Percentiles rank a stretch among this genome's conserved stretches.
Conservation (phyloP, 2,888 invertebrate genomes). For the Alloplasta piceator region DNA sequence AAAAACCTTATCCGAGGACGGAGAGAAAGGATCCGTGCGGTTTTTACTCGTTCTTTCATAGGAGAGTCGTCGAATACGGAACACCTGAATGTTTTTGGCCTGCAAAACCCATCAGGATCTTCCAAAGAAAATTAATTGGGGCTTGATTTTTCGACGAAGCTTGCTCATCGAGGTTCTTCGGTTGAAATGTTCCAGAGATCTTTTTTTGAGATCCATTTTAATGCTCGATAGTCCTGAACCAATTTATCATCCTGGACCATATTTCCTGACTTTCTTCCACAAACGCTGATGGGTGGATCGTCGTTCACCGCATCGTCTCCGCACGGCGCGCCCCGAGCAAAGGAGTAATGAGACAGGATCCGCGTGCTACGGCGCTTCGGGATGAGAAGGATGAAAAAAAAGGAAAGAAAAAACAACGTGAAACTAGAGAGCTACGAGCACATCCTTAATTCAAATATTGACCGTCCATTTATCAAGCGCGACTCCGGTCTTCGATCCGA, state of each 20-base stretch:
- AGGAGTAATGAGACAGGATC: constrained; percentile 61
- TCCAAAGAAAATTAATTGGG: too few relatives aligned
- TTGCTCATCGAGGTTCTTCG: too few relatives aligned
- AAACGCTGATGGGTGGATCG: too few relatives aligned
- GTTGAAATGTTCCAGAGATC: too few relatives aligned
- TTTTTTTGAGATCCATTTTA: too few relatives aligned
- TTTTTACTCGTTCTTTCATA: constrained; percentile 43
- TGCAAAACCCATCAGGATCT: too few relatives aligned
- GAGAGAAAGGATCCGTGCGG: constrained; percentile 34
- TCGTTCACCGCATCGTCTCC: constrained; percentile 43
- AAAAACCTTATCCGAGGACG: neutral
- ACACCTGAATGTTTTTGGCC: too few relatives aligned
- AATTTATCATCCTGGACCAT: too few relatives aligned
- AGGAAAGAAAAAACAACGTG: constrained; percentile 57
- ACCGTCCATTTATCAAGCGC: constrained; percentile 79
- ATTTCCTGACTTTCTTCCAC: too few relatives aligned
- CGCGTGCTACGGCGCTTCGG: constrained; percentile 40
- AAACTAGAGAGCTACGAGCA: constrained; percentile 41
- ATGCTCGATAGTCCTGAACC: too few relatives aligned
- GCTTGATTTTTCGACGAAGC: too few relatives aligned
- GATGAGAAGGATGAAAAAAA: constrained; percentile 54
- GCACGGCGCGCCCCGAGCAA: constrained; percentile 21
- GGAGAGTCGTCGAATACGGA: too few relatives aligned
- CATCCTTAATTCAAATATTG: constrained; percentile 79
- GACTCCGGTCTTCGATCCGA: constrained; percentile 70